Percentiles rank a stretch among this genome's conserved stretches.
Evolutionary conservation across 2,888 invertebrate genomes (phyloP).

Genomic region (Pemphredon lugubris): DNA sequence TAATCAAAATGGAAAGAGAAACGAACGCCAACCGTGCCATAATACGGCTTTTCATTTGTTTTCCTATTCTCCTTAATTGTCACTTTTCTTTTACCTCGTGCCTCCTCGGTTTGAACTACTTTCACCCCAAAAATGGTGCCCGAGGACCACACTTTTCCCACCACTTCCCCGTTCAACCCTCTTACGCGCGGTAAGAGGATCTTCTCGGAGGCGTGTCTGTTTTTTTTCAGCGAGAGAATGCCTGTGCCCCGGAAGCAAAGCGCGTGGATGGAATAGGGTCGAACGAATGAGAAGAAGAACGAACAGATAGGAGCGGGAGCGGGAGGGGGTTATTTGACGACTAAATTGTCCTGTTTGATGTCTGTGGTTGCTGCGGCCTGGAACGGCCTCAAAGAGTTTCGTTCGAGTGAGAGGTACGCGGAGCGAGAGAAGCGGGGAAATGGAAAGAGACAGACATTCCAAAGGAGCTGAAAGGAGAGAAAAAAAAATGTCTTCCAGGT

Average conservation of each 20-base stretch:
- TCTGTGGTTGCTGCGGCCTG: constrained; percentile 64
- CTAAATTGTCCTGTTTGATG: constrained; percentile 75
- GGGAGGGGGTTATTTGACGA: constrained; percentile 68
- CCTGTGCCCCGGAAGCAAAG: not conserved
- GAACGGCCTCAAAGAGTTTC: constrained; percentile 48
- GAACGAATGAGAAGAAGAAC: not conserved
- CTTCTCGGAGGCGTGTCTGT: not conserved
- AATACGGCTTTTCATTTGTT: no score
- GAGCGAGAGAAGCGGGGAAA: not conserved
- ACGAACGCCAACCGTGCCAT: no score
- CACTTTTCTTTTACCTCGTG: no score
- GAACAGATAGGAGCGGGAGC: not conserved
- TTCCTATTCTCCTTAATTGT: no score
- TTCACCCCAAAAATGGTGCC: constrained; percentile 8
- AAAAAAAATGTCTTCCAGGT: constrained; percentile 12
- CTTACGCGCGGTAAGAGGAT: not conserved
- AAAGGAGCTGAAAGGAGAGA: not conserved
- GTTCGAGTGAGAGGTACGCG: no score
- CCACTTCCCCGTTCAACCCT: not conserved
- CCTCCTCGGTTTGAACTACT: no score
- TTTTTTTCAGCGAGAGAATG: constrained; percentile 19
- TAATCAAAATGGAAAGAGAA: no score
- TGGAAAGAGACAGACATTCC: not conserved
- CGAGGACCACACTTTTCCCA: constrained; percentile 28
- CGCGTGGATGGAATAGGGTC: not conserved